Evolutionary conservation across 2,797 vertebrate genomes (phyloP), one percentile per base, ranked within the genome.

Genomic region (Takifugu ocellatus): DNA sequence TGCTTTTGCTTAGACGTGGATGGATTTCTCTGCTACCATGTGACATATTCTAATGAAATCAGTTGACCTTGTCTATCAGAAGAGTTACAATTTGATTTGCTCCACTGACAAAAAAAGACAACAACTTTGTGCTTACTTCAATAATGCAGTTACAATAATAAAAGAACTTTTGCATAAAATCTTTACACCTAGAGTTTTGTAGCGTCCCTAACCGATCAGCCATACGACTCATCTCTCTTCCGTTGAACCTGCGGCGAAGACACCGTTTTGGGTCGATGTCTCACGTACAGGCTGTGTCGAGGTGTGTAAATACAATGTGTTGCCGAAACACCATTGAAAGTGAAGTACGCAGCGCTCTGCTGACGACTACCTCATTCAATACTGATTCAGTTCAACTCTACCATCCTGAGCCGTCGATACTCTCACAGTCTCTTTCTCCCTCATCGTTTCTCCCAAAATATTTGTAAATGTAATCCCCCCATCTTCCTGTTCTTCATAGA

Each of bases 301-400:
- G 70, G 71, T 83, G 67, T 90, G 84, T 87, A 88, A 84, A 88
- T 89, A 87, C 81, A 83, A 85, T 76, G 68, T 87, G 82, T 82
- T 86, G 86, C 83, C 71, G 73, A 82, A 84, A 78, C 78, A 82
- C 81, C 78, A 85, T 75, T 70, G 74, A 83, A 83, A 84, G 81
- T 63, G 74, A 83, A 88, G 86, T 88, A 88, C 71, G 87, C 88
- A 90, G 89, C 84, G 48, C 69, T 78, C 85, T 86, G 87, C 88
- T 89, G 87, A 83, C 85, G 88, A 84, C 89, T 89, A 89, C 88
- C 87, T 90, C 88, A 87, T 87, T 69, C 76, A 78, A 70, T 62
- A 75, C 66, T 74, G 63, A 64, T 54, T 67, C 61, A 27, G 58
- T 66, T 75, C 75, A 75, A 70, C 72, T 75, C 74, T 72, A 83